Evolutionary conservation across 2,113 vertebrate genomes (phyloP), one percentile per base, ranked within the genome.

Genomic region (Coturnix japonica): DNA sequence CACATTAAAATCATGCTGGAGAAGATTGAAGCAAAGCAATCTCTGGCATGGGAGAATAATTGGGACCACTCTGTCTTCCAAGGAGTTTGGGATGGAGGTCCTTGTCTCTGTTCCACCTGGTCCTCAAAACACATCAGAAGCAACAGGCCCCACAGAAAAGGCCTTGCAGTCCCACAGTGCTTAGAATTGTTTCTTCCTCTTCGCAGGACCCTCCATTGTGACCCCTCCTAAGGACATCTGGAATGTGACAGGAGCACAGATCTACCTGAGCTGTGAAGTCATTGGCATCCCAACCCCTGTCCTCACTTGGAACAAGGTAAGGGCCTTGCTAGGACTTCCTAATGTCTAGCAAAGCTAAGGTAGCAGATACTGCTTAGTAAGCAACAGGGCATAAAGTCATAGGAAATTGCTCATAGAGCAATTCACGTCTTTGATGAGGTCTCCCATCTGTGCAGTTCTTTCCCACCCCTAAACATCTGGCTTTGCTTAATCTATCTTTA

Each of bases 251-350:
- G 99, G 99, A 37, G 97, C 98, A 80, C 98, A 99, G 94, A 98
- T 99, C 72, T 99, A 97, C 96, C 96, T 99, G 96, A 99, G 98
- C 96, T 99, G 99, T 47, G 99, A 99, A 96, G 99, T 98, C 72
- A 98, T 98, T 4, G 99, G 99, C 10, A 97, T 99, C 69, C 99
- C 99, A 31, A 99, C 99, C 17, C 99, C 99, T 15, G 97, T 99
- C 73, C 98, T 99, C 86, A 98, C 96, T 97, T 99, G 99, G 99
- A 99, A 98, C 95, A 99, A 98, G 98, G 99, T 99, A 69, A 59
- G 60, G 13, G 21, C 6, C 43, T 65, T 81, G 8, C 53, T 33
- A 23, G 64, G 46, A 57, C 28, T 53, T 59, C 37, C n/a, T 6
- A 5, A 7, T 41, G 30, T 25, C 20, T 4, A 74, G 49, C 53